Evolutionary conservation across 2,113 vertebrate genomes (phyloP).

Genomic region (Pseudopodoces humilis): DNA sequence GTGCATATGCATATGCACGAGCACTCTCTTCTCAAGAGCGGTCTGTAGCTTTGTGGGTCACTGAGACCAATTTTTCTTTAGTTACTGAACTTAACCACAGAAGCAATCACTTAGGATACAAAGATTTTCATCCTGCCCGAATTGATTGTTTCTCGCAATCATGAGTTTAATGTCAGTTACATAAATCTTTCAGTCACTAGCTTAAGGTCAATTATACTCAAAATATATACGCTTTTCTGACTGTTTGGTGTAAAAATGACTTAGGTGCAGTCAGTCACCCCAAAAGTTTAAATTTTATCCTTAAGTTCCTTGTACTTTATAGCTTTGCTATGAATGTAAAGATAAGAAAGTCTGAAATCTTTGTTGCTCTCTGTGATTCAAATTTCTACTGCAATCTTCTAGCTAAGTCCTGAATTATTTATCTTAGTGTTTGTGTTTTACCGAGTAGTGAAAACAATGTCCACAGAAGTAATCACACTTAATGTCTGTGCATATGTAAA

Average conservation of each 20-base stretch:
- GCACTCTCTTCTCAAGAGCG: not conserved
- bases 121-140: not conserved
- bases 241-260: not conserved
- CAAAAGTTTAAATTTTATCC: not conserved
- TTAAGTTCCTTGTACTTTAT: not conserved
- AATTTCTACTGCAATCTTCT: not conserved
- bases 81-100: not conserved
- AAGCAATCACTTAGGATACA: accelerated
- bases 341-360: not conserved
- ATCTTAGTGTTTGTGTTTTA: not conserved
- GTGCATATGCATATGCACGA: accelerated
- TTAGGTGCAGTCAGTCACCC: not conserved
- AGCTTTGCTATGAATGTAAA: not conserved
- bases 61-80: not conserved
- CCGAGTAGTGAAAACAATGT: not conserved
- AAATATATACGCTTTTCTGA: not conserved
- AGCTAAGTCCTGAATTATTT: not conserved
- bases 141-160: not conserved
- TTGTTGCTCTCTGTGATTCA: not conserved
- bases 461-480: not conserved
- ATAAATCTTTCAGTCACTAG: not conserved
- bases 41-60: not conserved
- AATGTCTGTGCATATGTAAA: not conserved
- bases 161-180: not conserved
- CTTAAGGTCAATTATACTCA: not conserved